Percentiles rank a stretch among this genome's conserved stretches.
phyloP scores from a whole-genome alignment of 2,113 vertebrate genomes.

The Podarcis cretensis region DNA sequence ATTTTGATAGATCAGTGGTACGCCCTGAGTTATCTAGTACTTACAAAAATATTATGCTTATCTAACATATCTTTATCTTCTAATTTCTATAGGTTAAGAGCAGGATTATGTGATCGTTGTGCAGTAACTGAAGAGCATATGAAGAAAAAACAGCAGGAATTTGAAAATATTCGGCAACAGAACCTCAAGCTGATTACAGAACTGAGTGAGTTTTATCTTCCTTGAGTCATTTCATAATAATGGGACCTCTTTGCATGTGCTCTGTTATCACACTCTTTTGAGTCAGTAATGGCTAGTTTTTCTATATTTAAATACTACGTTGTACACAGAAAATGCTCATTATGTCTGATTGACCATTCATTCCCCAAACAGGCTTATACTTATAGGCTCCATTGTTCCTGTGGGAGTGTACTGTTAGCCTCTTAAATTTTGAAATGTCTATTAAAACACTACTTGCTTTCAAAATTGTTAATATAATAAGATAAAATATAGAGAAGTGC shows the following conservation, averaged over 20 bases:
- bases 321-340: no score
- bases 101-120: slow-evolving; percentile 88
- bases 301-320: no score
- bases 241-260: neutral
- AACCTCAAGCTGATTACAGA: slow-evolving; percentile 85
- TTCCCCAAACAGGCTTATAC: neutral
- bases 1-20: neutral
- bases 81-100: slow-evolving; percentile 78
- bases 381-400: neutral
- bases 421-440: neutral
- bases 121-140: slow-evolving; percentile 86
- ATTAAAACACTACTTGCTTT: neutral
- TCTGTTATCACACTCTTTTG: neutral
- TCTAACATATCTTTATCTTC: neutral
- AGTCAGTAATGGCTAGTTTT: neutral
- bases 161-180: slow-evolving; percentile 86
- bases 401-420: neutral
- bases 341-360: neutral
- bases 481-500: neutral
- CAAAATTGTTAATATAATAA: neutral
- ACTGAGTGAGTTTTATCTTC: slow-evolving; percentile 84
- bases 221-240: neutral
- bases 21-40: neutral
- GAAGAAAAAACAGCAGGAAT: slow-evolving; percentile 84
- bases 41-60: neutral